Base-by-base conservation (phyloP, 1,140 invertebrate genomes). In the Octopus sinensis region DNA sequence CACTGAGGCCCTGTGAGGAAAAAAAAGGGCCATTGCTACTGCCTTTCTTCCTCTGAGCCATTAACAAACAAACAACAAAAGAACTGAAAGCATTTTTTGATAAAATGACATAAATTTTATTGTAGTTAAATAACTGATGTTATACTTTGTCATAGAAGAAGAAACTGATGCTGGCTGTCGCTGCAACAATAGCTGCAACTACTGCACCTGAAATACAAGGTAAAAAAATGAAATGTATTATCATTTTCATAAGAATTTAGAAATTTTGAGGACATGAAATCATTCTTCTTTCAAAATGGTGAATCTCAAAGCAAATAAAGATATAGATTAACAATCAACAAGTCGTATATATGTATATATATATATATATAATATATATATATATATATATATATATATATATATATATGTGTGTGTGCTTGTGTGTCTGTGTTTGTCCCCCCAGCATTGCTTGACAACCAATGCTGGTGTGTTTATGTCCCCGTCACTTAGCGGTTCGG, bases 141-240 rank as follows among this genome's bases (percentile, higher is more conserved):
- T 73, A 73, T 6, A 73, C 6, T 17, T 73, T 23, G 30, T 73
- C 68, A 73, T n/a, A 73, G 13, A 73, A 73, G 13, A 12, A 73
- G 13, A 73, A 73, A 6, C 68, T 73, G 17, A 73, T 73, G 30
- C 68, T 73, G 13, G 68, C 68, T 1, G 13, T 23, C 17, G 68
- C 68, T n/a, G 68, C 68, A 73, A 73, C 68, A 73, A 73, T 73
- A 17, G 68, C 68, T n/a, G 17, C 68, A 73, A 23, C 68, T n/a
- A 73, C 68, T 73, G 68, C 68, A 73, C 68, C 68, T 73, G 17
- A 17, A 62, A 62, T 12, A 62, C 3, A 43, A 43, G 0, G 30
- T 43, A 62, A 62, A 62, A 62, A 62, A 1, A 17, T 9, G 56
- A 62, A 62, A 62, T 9, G 56, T 7, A 9, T 62, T 62, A 62